phyloP scores from a whole-genome alignment of 2,797 vertebrate species.

The Falco novaeseelandiae region DNA sequence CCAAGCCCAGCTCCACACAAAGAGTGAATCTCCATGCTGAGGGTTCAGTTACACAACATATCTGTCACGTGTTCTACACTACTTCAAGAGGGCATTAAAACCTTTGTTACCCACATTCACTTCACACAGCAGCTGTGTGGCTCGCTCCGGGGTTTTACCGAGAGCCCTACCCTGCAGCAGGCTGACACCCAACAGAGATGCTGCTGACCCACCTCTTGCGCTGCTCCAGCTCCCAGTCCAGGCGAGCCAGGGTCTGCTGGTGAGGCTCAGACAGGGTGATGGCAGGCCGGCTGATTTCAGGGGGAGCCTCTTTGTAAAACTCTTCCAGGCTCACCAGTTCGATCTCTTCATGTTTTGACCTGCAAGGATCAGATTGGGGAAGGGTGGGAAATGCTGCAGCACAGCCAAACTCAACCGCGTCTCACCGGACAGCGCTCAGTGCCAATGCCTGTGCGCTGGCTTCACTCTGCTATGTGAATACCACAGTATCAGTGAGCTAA shows the following conservation, averaged over 20 bases:
- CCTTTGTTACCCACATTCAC: accelerated
- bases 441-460: accelerated
- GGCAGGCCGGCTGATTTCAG: conserved; percentile 88
- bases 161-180: neutral
- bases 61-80: accelerated
- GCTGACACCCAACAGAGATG: accelerated
- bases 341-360: conserved; percentile 97
- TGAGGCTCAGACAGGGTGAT: conserved; percentile 89
- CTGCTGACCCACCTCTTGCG: conserved; percentile 85
- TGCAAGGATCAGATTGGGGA: conserved; percentile 34
- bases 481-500: neutral
- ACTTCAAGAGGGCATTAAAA: neutral
- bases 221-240: conserved; percentile 98
- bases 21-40: accelerated
- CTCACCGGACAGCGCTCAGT: neutral
- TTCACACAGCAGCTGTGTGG: neutral
- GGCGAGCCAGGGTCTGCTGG: conserved; percentile 92
- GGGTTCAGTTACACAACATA: neutral
- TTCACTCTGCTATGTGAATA: accelerated
- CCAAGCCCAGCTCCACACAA: neutral
- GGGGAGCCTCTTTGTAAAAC: conserved; percentile 90
- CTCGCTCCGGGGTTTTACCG: accelerated
- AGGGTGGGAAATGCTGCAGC: neutral
- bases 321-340: conserved; percentile 92
- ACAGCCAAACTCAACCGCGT: accelerated